A percentile compares a stretch with the other conserved stretches of the same genome.
These are phyloP conservation scores for Cynopterus brachyotis DNA, from an alignment of 2,113 vertebrate species.

Conservation along the genomic window DNA sequence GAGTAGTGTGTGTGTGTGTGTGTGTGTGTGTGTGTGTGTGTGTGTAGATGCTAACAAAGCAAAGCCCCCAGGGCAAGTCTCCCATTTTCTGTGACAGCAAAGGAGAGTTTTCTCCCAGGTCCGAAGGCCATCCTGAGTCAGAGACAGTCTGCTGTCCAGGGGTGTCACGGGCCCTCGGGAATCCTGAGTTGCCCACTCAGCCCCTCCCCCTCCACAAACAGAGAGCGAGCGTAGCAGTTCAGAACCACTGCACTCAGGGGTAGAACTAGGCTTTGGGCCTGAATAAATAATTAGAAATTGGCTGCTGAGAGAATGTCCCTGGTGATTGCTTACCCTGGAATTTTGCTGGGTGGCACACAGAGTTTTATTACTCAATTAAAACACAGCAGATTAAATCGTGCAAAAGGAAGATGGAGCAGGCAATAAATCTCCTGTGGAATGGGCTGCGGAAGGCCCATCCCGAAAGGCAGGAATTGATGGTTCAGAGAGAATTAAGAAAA, in stretches of 20 bases:
- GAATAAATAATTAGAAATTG: constrained; percentile 78
- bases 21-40: not conserved
- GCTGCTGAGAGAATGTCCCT: constrained; percentile 74
- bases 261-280: constrained; percentile 69
- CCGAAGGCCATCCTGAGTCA: not conserved
- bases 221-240: not conserved
- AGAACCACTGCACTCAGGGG: constrained; percentile 50
- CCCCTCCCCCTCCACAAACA: not conserved
- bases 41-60: not conserved
- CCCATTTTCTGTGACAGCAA: not conserved
- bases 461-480: constrained; percentile 60
- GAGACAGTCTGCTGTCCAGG: not conserved
- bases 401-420: constrained; percentile 62
- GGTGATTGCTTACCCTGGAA: constrained; percentile 75
- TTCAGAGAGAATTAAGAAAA: constrained; percentile 54
- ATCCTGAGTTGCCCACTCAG: not conserved
- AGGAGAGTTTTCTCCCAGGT: not conserved
- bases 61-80: not conserved
- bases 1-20: not conserved
- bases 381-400: constrained; percentile 75
- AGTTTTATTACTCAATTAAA: constrained; percentile 81
- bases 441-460: constrained; percentile 55
- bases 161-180: not conserved
- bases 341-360: constrained; percentile 76
- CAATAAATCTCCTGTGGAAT: constrained; percentile 70